Evolutionary conservation across 1,140 invertebrate genomes (phyloP).

Genomic region (Wasmannia auropunctata): DNA sequence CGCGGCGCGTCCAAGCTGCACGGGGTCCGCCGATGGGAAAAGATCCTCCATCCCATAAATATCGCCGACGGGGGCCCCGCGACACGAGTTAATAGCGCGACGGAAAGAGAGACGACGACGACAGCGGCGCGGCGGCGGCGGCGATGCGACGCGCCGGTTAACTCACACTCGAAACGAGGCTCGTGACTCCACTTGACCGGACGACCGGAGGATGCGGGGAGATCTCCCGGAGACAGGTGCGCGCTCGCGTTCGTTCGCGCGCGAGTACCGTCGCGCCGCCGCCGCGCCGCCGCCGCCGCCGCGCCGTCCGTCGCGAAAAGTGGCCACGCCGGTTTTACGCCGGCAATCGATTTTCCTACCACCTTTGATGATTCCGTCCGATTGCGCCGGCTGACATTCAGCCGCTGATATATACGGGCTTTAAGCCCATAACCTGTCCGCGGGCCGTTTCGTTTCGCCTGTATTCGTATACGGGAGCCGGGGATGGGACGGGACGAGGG

Average conservation of each 20-base stretch:
- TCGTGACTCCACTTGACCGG: constrained; percentile 36
- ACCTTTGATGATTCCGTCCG: constrained; percentile 53
- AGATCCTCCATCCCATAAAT: constrained; percentile 4
- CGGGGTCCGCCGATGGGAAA: not conserved
- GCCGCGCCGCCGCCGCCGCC: not conserved
- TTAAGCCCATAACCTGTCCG: constrained; percentile 50
- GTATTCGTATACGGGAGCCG: not conserved
- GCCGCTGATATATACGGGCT: constrained; percentile 32
- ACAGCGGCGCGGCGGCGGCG: not conserved
- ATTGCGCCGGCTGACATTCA: constrained; percentile 55
- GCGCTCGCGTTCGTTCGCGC: not conserved
- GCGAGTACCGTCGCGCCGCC: not conserved
- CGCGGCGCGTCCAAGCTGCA: not conserved
- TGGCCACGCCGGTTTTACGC: constrained; percentile 49
- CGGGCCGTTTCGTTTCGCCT: constrained; percentile 38
- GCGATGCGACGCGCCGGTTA: not conserved
- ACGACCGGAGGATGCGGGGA: not conserved
- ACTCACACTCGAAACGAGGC: not conserved
- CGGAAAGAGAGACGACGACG: not conserved
- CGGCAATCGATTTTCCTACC: constrained; percentile 69
- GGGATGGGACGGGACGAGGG: not conserved
- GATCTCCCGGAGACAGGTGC: constrained; percentile 43
- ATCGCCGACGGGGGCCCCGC: not conserved
- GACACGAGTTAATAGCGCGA: not conserved
- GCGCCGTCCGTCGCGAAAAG: constrained; percentile 48